Base-by-base conservation (phyloP, 1,140 invertebrate species). In the Heterodera schachtii region DNA sequence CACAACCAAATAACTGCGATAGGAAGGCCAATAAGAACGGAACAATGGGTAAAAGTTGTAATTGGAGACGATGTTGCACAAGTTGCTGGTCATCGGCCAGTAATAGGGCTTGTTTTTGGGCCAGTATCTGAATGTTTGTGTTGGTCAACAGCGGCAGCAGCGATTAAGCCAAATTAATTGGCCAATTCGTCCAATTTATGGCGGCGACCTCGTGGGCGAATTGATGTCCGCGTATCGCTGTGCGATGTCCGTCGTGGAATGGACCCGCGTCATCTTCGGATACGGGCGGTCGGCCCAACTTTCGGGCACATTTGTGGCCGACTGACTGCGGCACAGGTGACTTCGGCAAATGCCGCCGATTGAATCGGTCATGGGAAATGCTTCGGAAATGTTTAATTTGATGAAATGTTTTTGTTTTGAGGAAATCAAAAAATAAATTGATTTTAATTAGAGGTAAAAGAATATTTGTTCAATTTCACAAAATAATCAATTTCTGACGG, bases 21-120 rank as follows among this genome's bases (percentile, higher is more conserved):
- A 78, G 69, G 52, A 64, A n/a, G 76, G 76, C 76, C 57, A 78
- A 67, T 78, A 78, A 47, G 76, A 60, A 3, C 76, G 76, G 47
- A 78, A 78, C 69, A 78, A 67, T 19, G 76, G 76, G n/a, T 78
- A 78, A 67, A 60, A 78, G 46, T 41, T 60, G 21, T 78, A 78
- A 67, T 78, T 78, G 11, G 76, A 78, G n/a, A 78, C 76, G 46
- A 78, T 78, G 69, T 47, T 69, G 52, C 76, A 78, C 69, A 78
- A 67, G 46, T 78, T 78, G 60, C 76, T 78, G 69, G 76, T 78
- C 69, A 78, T 47, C 19, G 76, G 76, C 76, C 76, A 78, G 44
- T 67, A 78, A 67, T 78, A 78, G 52, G 76, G 76, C n/a, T 78
- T 78, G 21, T 70, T 78, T 46, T 67, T 60, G 9, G 76, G 76